Evolutionary conservation across 2,797 vertebrate genomes (phyloP).

Genomic region (Sebastes itinus): DNA sequence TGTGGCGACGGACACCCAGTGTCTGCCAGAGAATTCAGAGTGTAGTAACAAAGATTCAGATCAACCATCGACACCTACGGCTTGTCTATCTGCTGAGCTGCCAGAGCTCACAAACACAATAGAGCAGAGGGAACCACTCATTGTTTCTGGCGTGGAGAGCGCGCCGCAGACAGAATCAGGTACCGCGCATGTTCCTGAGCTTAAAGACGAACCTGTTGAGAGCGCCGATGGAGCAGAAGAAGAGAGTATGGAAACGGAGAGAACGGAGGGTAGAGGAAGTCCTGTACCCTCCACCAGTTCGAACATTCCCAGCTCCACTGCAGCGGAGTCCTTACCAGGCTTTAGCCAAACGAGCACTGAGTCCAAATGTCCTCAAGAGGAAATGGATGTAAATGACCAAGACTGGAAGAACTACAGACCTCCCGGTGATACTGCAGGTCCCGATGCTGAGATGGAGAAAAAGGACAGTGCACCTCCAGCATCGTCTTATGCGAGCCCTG

Average conservation of each 20-base stretch:
- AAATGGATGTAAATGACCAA: constrained; percentile 44
- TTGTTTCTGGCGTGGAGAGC: constrained; percentile 39
- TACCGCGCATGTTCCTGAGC: constrained; percentile 39
- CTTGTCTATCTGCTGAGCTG: constrained; percentile 48
- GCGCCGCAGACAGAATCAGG: constrained; percentile 34
- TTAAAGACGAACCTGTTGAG: constrained; percentile 67
- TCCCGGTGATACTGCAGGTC: constrained; percentile 37
- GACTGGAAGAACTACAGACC: constrained; percentile 61
- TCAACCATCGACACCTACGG: constrained; percentile 16
- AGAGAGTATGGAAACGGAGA: constrained; percentile 53
- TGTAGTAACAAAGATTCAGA: constrained; percentile 58
- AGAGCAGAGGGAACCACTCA: constrained; percentile 51
- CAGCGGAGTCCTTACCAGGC: constrained; percentile 55
- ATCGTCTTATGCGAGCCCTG: constrained; percentile 41
- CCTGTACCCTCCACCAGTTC: constrained; percentile 59
- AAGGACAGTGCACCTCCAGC: constrained; percentile 22
- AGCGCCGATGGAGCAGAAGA: constrained; percentile 42
- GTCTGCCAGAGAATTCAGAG: constrained; percentile 62
- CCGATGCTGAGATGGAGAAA: constrained; percentile 58
- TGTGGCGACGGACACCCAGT: constrained; percentile 40
- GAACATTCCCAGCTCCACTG: constrained; percentile 47
- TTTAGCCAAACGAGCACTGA: constrained; percentile 40
- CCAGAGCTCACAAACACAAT: constrained; percentile 31
- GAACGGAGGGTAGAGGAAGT: constrained; percentile 54
- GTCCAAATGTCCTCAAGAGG: constrained; percentile 54